These are phyloP conservation scores for Misgurnus mizolepis DNA, from an alignment of 2,113 vertebrate genomes.

Conservation along the genomic window DNA sequence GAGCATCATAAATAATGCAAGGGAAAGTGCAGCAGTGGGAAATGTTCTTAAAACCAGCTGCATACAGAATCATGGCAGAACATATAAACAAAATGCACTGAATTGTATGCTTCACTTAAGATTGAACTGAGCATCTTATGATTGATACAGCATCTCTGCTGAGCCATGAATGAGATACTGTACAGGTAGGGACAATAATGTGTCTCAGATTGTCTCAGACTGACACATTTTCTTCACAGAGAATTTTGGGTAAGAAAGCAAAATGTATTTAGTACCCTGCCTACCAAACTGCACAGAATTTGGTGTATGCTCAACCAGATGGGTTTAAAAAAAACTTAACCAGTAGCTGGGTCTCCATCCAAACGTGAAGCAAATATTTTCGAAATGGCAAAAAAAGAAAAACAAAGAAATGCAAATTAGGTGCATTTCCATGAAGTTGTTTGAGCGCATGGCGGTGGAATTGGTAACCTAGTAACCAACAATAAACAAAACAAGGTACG, in stretches of 20 bases:
- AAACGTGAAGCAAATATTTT: too few species aligned
- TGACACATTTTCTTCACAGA: background rate
- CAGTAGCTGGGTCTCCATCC: too few species aligned
- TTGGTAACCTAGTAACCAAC: too few species aligned
- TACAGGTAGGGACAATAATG: background rate
- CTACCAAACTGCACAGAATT: too few species aligned
- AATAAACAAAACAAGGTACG: too few species aligned
- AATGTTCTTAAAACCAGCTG: background rate
- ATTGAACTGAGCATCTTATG: constrained; percentile 31
- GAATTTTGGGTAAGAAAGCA: background rate
- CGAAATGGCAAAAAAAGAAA: too few species aligned
- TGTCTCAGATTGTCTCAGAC: background rate
- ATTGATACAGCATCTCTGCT: constrained; percentile 27
- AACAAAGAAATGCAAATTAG: too few species aligned
- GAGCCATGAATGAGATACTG: constrained; percentile 26
- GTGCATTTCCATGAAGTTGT: too few species aligned
- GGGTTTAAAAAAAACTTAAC: too few species aligned
- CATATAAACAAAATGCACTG: constrained; percentile 23
- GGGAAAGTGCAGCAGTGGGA: constrained; percentile 14
- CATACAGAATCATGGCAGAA: background rate
- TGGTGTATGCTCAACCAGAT: too few species aligned
- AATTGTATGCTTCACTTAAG: constrained; percentile 36
- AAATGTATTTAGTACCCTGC: too few species aligned
- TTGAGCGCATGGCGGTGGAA: too few species aligned
- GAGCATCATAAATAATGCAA: constrained; percentile 24